Evolutionary conservation across 2,113 vertebrate species (phyloP), one percentile per base, ranked within the genome.

Genomic region (Machaerirhynchus nigripectus): DNA sequence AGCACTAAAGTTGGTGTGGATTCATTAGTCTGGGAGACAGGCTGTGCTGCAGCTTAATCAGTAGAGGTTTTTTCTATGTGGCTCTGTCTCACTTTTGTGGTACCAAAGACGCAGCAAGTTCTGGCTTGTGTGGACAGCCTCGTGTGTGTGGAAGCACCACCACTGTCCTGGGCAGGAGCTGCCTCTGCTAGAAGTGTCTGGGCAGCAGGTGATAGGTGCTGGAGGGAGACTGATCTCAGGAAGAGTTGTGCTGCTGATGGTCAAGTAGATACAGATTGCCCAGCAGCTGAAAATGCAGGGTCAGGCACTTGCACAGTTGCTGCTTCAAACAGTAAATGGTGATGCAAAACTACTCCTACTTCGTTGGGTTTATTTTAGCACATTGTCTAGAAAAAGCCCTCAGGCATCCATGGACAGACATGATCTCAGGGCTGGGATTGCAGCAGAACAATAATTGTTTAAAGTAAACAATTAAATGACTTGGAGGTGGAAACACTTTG

Each of bases 331-430:
- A 50, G 5, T 61, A 64, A 89, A 49, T 24, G 30, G 18, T 90
- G 61, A 40, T 73, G 40, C 55, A 68, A 81, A 78, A 14, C 42
- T 59, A 1, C 55, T 93, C 18, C 14, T 88, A 6, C 21, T 50
- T 55, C 31, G 60, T 6, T 82, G 39, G 8, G 7, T 89, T 91
- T 80, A 28, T 55, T 85, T 71, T 73, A 76, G 67, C 61, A 33
- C 11, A 12, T 46, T 53, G 46, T 47, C 57, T 83, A 22, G 56
- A 61, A 80, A 68, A 91, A 69, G 15, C 59, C 78, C 33, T 87
- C 0, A 0, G 33, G 31, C 60, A 44, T 59, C 16, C 17, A 4
- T 1, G 8, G 55, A 4, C 59, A 75, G 60, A 73, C 22, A 3
- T 8, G 7, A 11, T 61, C 37, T 87, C 21, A 1, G 39, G 63